Percentiles rank a stretch among this genome's conserved stretches.
These are phyloP conservation scores for Xanthorhoe spadicearia DNA, from an alignment of 2,888 invertebrate species.

Conservation along the genomic window DNA sequence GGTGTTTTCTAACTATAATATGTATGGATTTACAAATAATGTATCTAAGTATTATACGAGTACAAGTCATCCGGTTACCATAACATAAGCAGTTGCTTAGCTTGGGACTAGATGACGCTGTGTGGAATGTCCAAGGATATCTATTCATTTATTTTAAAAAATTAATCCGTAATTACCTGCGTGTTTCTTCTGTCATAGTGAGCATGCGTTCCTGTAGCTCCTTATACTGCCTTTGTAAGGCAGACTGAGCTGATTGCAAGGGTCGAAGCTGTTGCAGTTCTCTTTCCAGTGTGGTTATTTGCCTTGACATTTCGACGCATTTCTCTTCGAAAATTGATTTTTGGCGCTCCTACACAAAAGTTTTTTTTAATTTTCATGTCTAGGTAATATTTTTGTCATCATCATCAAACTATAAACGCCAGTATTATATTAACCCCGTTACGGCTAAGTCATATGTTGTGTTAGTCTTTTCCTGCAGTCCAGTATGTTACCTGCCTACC, in stretches of 20 bases:
- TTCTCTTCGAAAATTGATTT: slow-evolving; percentile 67
- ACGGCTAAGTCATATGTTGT: no score
- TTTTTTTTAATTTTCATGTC: not conserved
- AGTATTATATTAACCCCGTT: no score
- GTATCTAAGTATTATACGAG: no score
- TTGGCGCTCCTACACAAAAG: slow-evolving; percentile 65
- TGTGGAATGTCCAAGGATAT: no score
- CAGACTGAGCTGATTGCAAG: slow-evolving; percentile 56
- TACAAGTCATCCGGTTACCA: no score
- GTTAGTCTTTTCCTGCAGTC: no score
- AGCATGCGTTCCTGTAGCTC: slow-evolving; percentile 67
- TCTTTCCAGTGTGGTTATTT: slow-evolving; percentile 57
- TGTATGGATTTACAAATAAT: no score
- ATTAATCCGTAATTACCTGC: slow-evolving; percentile 52
- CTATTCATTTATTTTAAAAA: not conserved
- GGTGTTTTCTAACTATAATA: no score
- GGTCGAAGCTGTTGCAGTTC: slow-evolving; percentile 68
- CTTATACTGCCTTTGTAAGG: slow-evolving; percentile 64
- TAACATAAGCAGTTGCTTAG: no score
- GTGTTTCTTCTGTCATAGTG: slow-evolving; percentile 63
- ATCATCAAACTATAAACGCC: no score
- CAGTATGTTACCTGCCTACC: no score
- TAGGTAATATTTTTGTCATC: not conserved
- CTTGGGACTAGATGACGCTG: no score
- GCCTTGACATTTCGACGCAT: slow-evolving; percentile 60